Conservation (phyloP, 2,113 vertebrate genomes). For the Aepyceros melampus region DNA sequence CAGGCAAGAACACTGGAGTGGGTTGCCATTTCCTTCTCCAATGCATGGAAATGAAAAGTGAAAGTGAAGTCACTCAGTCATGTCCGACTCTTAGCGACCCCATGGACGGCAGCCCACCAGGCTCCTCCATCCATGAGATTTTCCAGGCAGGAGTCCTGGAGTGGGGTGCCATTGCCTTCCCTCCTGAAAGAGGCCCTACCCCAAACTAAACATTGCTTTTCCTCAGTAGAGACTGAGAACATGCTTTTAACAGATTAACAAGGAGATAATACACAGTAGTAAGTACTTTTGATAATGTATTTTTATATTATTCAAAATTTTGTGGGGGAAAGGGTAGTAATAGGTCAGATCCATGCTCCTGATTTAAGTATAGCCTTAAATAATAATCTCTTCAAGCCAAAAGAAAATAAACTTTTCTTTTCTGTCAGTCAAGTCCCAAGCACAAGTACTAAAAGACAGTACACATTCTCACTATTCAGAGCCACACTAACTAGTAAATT, state of each 20-base stretch:
- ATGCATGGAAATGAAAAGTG: no score
- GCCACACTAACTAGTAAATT: slow-evolving; percentile 29
- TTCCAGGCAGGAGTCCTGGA: no score
- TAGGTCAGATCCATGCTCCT: neutral
- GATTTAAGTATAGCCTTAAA: slow-evolving; percentile 11
- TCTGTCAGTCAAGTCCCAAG: slow-evolving; percentile 3
- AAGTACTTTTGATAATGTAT: neutral
- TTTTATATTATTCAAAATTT: slow-evolving; percentile 18
- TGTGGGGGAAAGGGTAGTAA: neutral
- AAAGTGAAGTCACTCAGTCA: no score
- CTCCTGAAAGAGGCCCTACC: neutral
- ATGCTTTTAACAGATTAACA: slow-evolving; percentile 35
- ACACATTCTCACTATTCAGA: neutral
- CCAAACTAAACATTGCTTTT: slow-evolving; percentile 26
- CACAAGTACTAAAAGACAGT: neutral
- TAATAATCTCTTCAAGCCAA: slow-evolving; percentile 6
- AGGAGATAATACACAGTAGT: neutral
- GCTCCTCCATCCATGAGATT: no score
- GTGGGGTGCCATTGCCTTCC: no score
- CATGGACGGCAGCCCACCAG: no score
- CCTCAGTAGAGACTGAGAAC: slow-evolving; percentile 14
- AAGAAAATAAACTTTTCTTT: slow-evolving; percentile 20
- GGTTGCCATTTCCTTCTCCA: no score
- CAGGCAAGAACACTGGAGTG: no score
- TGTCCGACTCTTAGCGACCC: no score